Conservation (phyloP, 2,797 vertebrate genomes). For the Yasuhikotakia modesta region DNA sequence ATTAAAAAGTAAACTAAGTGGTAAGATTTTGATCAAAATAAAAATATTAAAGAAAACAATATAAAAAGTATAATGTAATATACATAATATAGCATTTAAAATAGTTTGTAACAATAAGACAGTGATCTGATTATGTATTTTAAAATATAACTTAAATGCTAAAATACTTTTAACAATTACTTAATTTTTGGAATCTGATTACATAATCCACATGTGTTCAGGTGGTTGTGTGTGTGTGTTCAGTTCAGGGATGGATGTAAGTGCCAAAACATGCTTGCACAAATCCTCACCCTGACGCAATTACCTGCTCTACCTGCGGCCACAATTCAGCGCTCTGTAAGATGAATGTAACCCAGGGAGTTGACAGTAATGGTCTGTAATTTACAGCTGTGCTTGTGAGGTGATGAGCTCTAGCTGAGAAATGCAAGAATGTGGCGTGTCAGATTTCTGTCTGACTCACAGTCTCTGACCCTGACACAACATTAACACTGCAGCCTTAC, state of each 20-base stretch:
- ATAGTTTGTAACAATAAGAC: no score
- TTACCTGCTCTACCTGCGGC: slow-evolving; percentile 79
- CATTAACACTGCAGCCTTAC: slow-evolving; percentile 31
- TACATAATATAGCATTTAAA: no score
- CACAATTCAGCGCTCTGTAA: slow-evolving; percentile 68
- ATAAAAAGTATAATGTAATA: no score
- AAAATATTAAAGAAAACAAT: no score
- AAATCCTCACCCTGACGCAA: slow-evolving; percentile 76
- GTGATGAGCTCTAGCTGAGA: slow-evolving; percentile 48
- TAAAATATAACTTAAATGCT: no score
- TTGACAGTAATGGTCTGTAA: slow-evolving; percentile 66
- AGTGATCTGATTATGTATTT: no score
- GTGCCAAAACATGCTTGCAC: slow-evolving; percentile 63
- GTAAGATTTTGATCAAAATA: no score
- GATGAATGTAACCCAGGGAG: slow-evolving; percentile 57
- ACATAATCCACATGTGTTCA: no score
- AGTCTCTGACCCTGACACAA: slow-evolving; percentile 45
- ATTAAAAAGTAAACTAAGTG: no score
- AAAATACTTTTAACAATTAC: no score
- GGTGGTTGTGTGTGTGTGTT: no score
- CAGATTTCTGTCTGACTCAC: slow-evolving; percentile 59
- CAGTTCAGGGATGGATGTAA: background rate
- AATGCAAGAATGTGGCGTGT: slow-evolving; percentile 54
- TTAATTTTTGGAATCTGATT: no score
- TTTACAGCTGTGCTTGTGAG: slow-evolving; percentile 60